Evolutionary conservation across 2,113 vertebrate species (phyloP).

Genomic region (Varanus salvator): DNA sequence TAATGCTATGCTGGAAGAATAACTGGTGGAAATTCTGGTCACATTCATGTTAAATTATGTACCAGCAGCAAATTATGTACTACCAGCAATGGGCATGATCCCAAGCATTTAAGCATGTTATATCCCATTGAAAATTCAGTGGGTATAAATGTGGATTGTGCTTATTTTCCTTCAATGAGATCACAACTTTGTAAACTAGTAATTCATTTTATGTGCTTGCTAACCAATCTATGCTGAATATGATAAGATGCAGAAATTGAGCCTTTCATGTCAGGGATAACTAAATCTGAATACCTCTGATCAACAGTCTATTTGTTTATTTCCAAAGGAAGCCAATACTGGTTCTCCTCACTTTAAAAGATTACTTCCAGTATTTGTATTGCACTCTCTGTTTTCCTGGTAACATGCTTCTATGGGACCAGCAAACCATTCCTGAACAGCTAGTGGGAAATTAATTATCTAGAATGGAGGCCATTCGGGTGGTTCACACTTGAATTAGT

Average conservation of each 20-base stretch:
- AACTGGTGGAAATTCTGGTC: not conserved
- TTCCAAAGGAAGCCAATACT: conserved; percentile 32
- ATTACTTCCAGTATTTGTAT: conserved; percentile 24
- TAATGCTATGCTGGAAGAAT: not conserved
- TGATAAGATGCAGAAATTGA: conserved; percentile 19
- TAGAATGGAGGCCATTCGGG: not conserved
- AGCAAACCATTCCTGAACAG: not conserved
- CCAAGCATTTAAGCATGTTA: not conserved
- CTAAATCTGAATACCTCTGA: conserved; percentile 31
- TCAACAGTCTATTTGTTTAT: not conserved
- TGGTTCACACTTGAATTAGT: not conserved
- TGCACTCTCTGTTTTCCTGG: not conserved
- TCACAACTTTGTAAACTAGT: not conserved
- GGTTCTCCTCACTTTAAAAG: conserved; percentile 5
- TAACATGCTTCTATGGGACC: not conserved
- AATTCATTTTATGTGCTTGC: not conserved
- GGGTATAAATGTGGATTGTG: not conserved
- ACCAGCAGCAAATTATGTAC: not conserved
- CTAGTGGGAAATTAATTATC: not conserved
- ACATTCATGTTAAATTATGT: not conserved
- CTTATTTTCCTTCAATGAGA: not conserved
- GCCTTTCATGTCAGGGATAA: conserved; percentile 36
- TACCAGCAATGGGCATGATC: not conserved
- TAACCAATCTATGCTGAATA: not conserved
- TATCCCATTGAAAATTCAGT: not conserved